phyloP scores from a whole-genome alignment of 2,888 invertebrate genomes.

The Catocala nupta region DNA sequence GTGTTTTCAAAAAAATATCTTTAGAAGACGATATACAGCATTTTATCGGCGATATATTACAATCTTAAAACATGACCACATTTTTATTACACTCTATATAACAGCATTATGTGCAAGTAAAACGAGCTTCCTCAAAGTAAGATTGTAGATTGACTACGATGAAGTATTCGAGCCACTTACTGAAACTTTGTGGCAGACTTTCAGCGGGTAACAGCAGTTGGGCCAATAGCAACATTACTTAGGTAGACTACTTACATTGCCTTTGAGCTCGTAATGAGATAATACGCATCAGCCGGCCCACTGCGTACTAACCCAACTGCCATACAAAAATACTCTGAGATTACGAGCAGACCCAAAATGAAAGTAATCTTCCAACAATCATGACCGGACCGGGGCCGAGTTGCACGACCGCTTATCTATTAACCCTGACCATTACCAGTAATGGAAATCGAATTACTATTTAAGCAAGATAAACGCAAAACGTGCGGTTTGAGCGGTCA shows the following conservation, averaged over 20 bases:
- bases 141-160: constrained; percentile 8
- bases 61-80: too few species aligned
- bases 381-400: constrained; percentile 60
- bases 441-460: constrained; percentile 82
- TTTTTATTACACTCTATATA: too few species aligned
- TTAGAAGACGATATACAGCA: too few species aligned
- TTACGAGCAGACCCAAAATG: constrained; percentile 65
- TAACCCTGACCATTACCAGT: constrained; percentile 72
- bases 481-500: constrained; percentile 61
- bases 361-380: constrained; percentile 73
- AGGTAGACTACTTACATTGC: constrained; percentile 49
- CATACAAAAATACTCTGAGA: constrained; percentile 66
- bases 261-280: constrained; percentile 63
- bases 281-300: constrained; percentile 61
- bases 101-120: too few species aligned
- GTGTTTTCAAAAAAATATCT: too few species aligned
- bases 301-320: constrained; percentile 47
- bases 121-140: too few species aligned
- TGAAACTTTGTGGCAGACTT: constrained; percentile 23
- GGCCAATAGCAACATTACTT: constrained; percentile 54
- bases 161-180: constrained; percentile 19
- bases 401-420: constrained; percentile 70
- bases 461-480: constrained; percentile 74
- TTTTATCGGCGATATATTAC: too few species aligned
- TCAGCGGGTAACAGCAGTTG: constrained; percentile 29